phyloP scores from a whole-genome alignment of 2,888 invertebrate species.

The Exocentrus adspersus region DNA sequence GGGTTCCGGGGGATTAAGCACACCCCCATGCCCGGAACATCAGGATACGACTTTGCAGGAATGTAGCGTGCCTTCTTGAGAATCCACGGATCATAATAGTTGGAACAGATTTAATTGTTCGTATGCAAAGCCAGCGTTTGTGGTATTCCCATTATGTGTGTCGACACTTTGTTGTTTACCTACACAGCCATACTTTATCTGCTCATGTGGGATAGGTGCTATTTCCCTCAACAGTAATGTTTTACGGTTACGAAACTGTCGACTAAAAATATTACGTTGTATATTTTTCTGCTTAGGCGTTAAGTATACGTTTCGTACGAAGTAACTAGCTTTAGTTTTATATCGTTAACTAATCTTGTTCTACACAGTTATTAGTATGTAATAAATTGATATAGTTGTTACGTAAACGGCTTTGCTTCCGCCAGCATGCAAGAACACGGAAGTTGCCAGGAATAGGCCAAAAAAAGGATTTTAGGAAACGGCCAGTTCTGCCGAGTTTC shows the following conservation, averaged over 20 bases:
- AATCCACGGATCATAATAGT: slow-evolving; percentile 26
- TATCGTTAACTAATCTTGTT: no score
- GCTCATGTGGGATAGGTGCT: slow-evolving; percentile 1
- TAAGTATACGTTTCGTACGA: no score
- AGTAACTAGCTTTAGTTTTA: no score
- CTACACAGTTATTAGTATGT: no score
- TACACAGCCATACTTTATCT: slow-evolving; percentile 1
- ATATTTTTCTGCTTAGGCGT: no score
- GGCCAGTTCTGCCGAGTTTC: not conserved
- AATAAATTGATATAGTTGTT: no score
- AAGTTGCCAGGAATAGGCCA: not conserved
- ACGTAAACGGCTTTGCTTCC: no score
- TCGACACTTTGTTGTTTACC: slow-evolving; percentile 2
- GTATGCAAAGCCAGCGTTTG: slow-evolving; percentile 23
- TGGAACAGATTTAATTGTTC: slow-evolving; percentile 28
- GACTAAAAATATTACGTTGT: no score
- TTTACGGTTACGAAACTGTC: not conserved
- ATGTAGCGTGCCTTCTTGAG: slow-evolving; percentile 27
- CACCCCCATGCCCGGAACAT: slow-evolving; percentile 4
- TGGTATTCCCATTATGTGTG: slow-evolving; percentile 22
- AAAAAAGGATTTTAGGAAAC: not conserved
- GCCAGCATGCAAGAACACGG: no score
- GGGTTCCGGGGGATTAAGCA: slow-evolving; percentile 25
- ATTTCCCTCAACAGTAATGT: not conserved
- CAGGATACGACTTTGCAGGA: slow-evolving; percentile 20